phyloP scores from a whole-genome alignment of 2,888 invertebrate species.

The Conistra vaccinii region DNA sequence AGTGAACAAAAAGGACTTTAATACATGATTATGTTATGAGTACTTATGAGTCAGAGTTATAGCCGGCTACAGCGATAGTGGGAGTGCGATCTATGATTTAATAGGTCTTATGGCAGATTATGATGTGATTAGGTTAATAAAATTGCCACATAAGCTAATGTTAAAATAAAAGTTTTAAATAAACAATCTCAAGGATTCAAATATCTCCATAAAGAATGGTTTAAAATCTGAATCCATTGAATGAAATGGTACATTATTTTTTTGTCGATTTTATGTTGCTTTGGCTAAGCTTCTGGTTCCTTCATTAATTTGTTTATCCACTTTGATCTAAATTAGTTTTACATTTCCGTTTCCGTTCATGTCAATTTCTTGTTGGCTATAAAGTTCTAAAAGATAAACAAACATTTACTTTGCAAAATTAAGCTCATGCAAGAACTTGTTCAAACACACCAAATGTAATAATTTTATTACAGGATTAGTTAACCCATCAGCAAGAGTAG shows the following conservation, averaged over 20 bases:
- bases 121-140: conserved; percentile 1
- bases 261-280: not conserved
- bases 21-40: conserved; percentile 40
- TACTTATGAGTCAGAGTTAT: conserved; percentile 46
- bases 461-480: not conserved
- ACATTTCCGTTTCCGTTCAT: conserved; percentile 11
- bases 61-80: conserved; percentile 37
- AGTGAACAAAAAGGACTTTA: conserved; percentile 33
- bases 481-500: not conserved
- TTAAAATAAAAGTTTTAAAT: not conserved
- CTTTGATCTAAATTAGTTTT: conserved; percentile 24
- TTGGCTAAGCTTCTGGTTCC: not conserved
- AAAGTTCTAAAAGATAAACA: conserved; percentile 14
- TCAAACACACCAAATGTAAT: not conserved
- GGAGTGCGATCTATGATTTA: conserved; percentile 28
- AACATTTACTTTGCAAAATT: not conserved
- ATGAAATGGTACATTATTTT: not conserved
- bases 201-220: not conserved
- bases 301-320: not conserved
- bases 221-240: not conserved
- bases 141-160: not conserved
- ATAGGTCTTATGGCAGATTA: conserved; percentile 8
- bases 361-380: conserved; percentile 5
- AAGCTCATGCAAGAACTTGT: not conserved
- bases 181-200: not conserved